Conservation (phyloP, 2,888 invertebrate genomes). For the Euzetes globulus region DNA sequence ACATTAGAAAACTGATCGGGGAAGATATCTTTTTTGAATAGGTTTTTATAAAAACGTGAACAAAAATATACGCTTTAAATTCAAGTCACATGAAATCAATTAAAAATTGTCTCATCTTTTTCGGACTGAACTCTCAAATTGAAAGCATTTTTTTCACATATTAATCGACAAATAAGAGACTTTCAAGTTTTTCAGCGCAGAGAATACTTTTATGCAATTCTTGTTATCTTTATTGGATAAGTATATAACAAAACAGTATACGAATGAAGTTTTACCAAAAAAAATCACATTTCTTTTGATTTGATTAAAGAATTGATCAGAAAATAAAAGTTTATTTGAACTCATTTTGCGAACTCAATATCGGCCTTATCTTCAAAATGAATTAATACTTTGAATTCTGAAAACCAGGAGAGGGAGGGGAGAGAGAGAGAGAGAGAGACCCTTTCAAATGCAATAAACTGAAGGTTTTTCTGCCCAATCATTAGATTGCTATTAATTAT, state of each 20-base stretch:
- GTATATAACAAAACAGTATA: too few relatives aligned
- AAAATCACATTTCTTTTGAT: too few relatives aligned
- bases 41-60: neutral
- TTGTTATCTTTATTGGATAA: too few relatives aligned
- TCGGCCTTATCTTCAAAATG: too few relatives aligned
- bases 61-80: neutral
- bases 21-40: neutral
- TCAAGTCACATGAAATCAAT: slow-evolving; percentile 12
- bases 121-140: neutral
- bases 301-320: too few relatives aligned
- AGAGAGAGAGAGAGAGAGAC: neutral
- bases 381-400: too few relatives aligned
- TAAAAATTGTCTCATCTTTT: neutral
- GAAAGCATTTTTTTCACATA: neutral
- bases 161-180: neutral
- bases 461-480: neutral
- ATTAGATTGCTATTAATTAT: neutral
- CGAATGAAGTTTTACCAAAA: too few relatives aligned
- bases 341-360: too few relatives aligned
- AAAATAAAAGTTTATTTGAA: too few relatives aligned
- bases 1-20: too few relatives aligned
- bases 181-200: neutral
- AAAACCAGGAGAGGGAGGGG: too few relatives aligned
- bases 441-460: neutral
- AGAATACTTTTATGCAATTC: too few relatives aligned